phyloP scores from a whole-genome alignment of 2,888 invertebrate genomes.

The Macroteleia sp. region DNA sequence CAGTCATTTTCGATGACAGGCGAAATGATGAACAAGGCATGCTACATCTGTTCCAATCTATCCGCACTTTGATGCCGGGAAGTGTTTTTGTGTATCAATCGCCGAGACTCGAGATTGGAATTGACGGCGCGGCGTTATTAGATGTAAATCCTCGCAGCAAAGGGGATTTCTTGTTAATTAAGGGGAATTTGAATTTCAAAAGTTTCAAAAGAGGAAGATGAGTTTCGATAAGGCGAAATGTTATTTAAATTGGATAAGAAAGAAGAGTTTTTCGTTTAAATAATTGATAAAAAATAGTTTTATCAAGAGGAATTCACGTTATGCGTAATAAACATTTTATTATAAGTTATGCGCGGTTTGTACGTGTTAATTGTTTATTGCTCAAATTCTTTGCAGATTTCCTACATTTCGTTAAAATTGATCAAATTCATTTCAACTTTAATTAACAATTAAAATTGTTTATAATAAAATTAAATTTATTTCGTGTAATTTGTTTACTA shows the following conservation, averaged over 20 bases:
- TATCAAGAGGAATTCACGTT: too few relatives aligned
- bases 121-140: slow-evolving; percentile 19
- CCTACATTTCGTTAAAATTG: too few relatives aligned
- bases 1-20: slow-evolving; percentile 31
- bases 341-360: too few relatives aligned
- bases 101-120: slow-evolving; percentile 7
- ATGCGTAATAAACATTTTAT: too few relatives aligned
- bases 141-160: slow-evolving; percentile 25
- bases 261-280: too few relatives aligned
- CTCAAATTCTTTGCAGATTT: too few relatives aligned
- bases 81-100: slow-evolving; percentile 35
- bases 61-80: slow-evolving; percentile 10
- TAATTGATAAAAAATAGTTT: too few relatives aligned
- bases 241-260: slow-evolving; percentile 3
- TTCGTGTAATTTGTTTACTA: too few relatives aligned
- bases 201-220: neutral
- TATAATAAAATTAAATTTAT: too few relatives aligned
- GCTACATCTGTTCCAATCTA: slow-evolving; percentile 30
- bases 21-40: slow-evolving; percentile 30
- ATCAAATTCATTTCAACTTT: too few relatives aligned
- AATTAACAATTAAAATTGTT: too few relatives aligned
- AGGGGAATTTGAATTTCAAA: slow-evolving; percentile 20
- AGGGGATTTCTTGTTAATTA: slow-evolving; percentile 15
- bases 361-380: too few relatives aligned
- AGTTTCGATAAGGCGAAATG: slow-evolving; percentile 2